These are phyloP conservation scores for Cichlasoma orientale DNA, from an alignment of 2,797 vertebrate species.

Conservation along the genomic window DNA sequence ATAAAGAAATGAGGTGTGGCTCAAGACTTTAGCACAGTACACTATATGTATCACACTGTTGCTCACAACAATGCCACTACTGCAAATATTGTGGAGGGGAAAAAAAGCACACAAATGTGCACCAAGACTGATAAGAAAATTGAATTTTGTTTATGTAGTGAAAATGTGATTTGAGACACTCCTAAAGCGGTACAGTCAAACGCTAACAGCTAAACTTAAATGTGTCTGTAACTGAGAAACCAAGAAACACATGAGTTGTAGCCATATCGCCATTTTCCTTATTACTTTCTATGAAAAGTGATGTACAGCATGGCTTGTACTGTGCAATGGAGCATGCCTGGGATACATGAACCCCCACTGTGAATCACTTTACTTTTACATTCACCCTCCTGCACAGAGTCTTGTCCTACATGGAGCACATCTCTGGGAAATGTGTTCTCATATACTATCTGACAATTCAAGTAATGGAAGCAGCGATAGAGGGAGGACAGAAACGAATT, in stretches of 20 bases:
- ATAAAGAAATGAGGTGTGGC: background rate
- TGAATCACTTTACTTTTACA: slow-evolving; percentile 33
- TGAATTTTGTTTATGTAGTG: slow-evolving; percentile 4
- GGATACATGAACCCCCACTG: background rate
- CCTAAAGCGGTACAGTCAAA: background rate
- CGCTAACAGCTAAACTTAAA: background rate
- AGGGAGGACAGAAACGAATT: background rate
- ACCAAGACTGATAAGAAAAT: background rate
- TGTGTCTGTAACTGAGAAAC: background rate
- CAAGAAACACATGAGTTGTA: background rate
- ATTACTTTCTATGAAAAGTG: slow-evolving; percentile 34
- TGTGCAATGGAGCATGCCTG: background rate
- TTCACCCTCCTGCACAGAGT: background rate
- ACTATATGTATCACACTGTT: background rate
- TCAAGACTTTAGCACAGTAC: background rate
- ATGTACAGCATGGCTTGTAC: background rate
- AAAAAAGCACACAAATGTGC: background rate
- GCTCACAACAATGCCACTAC: background rate
- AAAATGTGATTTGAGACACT: background rate
- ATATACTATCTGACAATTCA: slow-evolving; percentile 28
- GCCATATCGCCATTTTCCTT: background rate
- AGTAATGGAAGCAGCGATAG: slow-evolving; percentile 26
- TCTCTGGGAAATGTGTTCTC: slow-evolving; percentile 20
- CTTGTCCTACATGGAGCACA: slow-evolving; percentile 15
- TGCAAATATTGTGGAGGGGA: background rate